A percentile compares a stretch with the other conserved stretches of the same genome.
These are phyloP conservation scores for Cochlearius cochlearius DNA, from an alignment of 2,113 vertebrate genomes.

Conservation along the genomic window DNA sequence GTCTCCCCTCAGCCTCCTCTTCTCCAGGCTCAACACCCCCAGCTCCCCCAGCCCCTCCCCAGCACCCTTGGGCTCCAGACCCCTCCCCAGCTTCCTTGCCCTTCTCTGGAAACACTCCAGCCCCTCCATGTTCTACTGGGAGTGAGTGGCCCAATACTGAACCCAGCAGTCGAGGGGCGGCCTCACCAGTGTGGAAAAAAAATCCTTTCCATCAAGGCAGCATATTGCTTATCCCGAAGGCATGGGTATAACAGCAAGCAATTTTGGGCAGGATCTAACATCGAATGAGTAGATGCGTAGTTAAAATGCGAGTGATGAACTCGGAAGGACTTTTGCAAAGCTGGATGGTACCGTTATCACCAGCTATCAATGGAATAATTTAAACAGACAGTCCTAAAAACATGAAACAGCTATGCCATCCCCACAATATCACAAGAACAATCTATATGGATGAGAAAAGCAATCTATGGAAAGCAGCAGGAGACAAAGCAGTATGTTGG, in stretches of 20 bases:
- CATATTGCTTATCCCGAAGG: not conserved
- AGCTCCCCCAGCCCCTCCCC: no score
- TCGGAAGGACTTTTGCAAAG: not conserved
- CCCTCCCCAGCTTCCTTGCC: no score
- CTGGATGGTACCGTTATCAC: no score
- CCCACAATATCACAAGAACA: not conserved
- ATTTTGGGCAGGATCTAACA: not conserved
- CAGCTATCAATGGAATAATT: not conserved
- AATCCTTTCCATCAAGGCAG: not conserved
- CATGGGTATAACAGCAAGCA: not conserved
- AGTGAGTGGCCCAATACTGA: no score
- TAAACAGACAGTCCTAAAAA: not conserved
- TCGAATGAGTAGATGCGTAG: rapidly evolving
- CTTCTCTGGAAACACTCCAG: no score
- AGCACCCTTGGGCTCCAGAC: no score
- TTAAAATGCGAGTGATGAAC: rapidly evolving
- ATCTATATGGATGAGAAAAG: not conserved
- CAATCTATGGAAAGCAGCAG: not conserved
- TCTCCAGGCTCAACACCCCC: no score
- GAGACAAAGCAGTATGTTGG: not conserved
- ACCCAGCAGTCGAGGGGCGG: no score
- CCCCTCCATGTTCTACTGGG: no score
- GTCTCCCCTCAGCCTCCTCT: no score
- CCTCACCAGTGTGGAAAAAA: no score
- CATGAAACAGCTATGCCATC: rapidly evolving